Percentiles rank a stretch among this genome's conserved stretches.
phyloP scores from a whole-genome alignment of 1,140 invertebrate species.

The Drosophila sp. region DNA sequence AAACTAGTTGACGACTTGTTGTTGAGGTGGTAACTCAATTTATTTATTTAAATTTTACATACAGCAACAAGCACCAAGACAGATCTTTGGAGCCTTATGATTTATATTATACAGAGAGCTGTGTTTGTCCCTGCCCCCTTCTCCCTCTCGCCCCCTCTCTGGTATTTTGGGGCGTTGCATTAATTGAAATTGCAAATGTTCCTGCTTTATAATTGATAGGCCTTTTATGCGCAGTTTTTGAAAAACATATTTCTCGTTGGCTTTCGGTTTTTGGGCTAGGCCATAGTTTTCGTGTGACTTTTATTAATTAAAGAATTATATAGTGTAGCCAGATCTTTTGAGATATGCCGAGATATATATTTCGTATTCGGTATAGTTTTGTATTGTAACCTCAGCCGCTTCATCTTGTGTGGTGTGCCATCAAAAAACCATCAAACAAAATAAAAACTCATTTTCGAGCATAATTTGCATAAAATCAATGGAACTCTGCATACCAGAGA shows the following conservation, averaged over 20 bases:
- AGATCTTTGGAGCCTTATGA: conserved; percentile 52
- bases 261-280: conserved; percentile 57
- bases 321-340: conserved; percentile 41
- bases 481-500: conserved; percentile 43
- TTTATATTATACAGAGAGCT: conserved; percentile 69
- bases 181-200: conserved; percentile 81
- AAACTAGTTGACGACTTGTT: conserved; percentile 65
- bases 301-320: conserved; percentile 79
- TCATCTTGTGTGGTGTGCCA: conserved; percentile 65
- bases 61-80: conserved; percentile 58
- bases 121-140: conserved; percentile 32
- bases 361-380: not conserved
- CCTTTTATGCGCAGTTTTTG: conserved; percentile 62
- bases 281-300: conserved; percentile 55
- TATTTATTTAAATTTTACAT: conserved; percentile 70
- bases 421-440: conserved; percentile 65
- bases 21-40: conserved; percentile 79
- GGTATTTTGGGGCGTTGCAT: conserved; percentile 62
- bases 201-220: conserved; percentile 61
- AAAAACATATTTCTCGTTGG: conserved; percentile 44
- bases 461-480: conserved; percentile 76
- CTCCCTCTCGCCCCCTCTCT: too few relatives aligned
- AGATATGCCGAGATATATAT: conserved; percentile 39
- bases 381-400: conserved; percentile 51
- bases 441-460: conserved; percentile 48